phyloP scores from a whole-genome alignment of 1,140 invertebrate species.

The Calephelis virginiensis region DNA sequence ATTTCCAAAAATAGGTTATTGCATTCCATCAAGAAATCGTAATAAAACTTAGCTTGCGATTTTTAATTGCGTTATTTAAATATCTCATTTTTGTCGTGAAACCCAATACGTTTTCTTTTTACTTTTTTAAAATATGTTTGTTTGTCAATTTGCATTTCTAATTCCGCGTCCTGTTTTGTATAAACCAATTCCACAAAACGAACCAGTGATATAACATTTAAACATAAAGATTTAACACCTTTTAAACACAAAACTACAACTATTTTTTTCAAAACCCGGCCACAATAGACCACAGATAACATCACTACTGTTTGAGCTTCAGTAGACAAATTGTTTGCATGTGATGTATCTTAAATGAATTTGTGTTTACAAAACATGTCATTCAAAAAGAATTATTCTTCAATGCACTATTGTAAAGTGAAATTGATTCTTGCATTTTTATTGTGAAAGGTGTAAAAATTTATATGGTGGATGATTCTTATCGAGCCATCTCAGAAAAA shows the following conservation, averaged over 20 bases:
- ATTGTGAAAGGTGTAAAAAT: conserved; percentile 36
- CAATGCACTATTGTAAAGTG: conserved; percentile 50
- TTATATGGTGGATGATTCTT: conserved; percentile 34
- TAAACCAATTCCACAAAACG: too few species aligned
- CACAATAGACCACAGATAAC: conserved; percentile 61
- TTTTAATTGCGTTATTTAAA: too few species aligned
- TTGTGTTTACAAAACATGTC: conserved; percentile 73
- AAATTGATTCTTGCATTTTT: conserved; percentile 57
- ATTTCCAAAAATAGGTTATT: too few species aligned
- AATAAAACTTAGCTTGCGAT: too few species aligned
- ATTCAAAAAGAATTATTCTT: conserved; percentile 47
- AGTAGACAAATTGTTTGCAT: conserved; percentile 63
- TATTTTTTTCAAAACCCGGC: conserved; percentile 38
- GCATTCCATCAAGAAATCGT: too few species aligned
- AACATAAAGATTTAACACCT: too few species aligned
- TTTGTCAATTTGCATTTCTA: too few species aligned
- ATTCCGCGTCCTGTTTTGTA: too few species aligned
- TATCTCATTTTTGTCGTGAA: too few species aligned
- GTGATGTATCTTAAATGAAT: conserved; percentile 35
- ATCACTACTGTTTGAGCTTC: conserved; percentile 52
- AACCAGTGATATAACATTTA: too few species aligned
- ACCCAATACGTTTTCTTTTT: too few species aligned
- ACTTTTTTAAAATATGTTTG: too few species aligned
- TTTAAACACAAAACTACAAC: not conserved
- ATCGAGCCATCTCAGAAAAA: conserved; percentile 28